Conservation (phyloP, 2,113 vertebrate species). For the Anas platyrhynchos region DNA sequence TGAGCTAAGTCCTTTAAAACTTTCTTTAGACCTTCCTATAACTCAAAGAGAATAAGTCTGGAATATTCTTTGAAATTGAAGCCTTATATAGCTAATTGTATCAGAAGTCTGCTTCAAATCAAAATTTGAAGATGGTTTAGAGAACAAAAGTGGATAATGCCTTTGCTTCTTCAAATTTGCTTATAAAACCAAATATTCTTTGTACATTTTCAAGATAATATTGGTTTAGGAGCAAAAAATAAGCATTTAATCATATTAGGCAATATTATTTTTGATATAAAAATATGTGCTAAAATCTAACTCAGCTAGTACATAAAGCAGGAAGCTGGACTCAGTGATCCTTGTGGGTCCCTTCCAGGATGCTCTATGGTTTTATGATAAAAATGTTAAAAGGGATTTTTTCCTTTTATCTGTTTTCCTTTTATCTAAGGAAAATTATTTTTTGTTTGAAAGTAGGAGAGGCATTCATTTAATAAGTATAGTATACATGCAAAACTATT, state of each 20-base stretch:
- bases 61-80: conserved; percentile 47
- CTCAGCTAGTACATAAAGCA: not conserved
- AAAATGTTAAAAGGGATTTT: not conserved
- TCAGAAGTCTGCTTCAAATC: conserved; percentile 10
- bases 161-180: not conserved
- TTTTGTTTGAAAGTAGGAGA: not conserved
- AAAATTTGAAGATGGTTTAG: conserved; percentile 1
- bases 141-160: not conserved
- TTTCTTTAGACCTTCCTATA: conserved; percentile 7
- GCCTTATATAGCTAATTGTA: conserved; percentile 26
- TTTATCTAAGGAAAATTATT: not conserved
- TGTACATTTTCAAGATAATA: not conserved
- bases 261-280: not conserved
- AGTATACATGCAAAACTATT: not conserved
- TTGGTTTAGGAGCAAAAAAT: not conserved
- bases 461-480: not conserved
- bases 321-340: no score
- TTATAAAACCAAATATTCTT: not conserved
- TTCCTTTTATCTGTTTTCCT: not conserved
- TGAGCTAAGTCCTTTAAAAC: conserved; percentile 39
- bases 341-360: no score
- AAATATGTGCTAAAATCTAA: not conserved
- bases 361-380: no score
- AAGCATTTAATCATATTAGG: not conserved
- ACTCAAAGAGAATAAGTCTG: conserved; percentile 58